phyloP scores from a whole-genome alignment of 2,113 vertebrate species.

The Upupa epops region DNA sequence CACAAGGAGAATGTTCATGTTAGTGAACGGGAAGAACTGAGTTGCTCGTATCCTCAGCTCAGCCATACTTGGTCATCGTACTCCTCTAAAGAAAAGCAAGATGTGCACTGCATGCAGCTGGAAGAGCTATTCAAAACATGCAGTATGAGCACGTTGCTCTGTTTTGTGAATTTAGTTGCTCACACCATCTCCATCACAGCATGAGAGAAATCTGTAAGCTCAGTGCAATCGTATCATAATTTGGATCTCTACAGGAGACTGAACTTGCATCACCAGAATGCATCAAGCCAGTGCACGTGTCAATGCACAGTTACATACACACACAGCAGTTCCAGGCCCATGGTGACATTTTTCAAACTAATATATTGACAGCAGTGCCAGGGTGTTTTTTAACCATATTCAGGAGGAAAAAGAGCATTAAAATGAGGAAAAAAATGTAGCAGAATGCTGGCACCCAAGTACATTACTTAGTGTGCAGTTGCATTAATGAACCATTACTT shows the following conservation, averaged over 20 bases:
- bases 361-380: constrained; percentile 33
- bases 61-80: background rate
- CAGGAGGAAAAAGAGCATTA: constrained; percentile 17
- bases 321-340: background rate
- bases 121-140: constrained; percentile 29
- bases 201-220: constrained; percentile 61
- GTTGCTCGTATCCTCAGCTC: background rate
- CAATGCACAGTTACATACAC: constrained; percentile 30
- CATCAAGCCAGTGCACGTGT: constrained; percentile 49
- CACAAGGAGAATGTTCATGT: background rate
- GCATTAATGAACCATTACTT: constrained; percentile 69
- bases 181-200: constrained; percentile 67
- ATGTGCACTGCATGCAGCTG: background rate
- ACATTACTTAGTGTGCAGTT: constrained; percentile 59
- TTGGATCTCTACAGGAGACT: constrained; percentile 73
- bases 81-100: background rate
- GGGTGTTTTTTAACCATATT: constrained; percentile 8
- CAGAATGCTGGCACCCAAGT: constrained; percentile 11
- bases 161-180: constrained; percentile 23
- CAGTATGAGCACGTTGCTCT: background rate
- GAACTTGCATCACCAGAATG: constrained; percentile 29
- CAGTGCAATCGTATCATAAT: constrained; percentile 62
- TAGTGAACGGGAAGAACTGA: background rate
- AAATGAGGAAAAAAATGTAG: constrained; percentile 13
- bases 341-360: constrained; percentile 39